These are phyloP conservation scores for Stegastes partitus DNA, from an alignment of 2,113 vertebrate species.

Conservation along the genomic window DNA sequence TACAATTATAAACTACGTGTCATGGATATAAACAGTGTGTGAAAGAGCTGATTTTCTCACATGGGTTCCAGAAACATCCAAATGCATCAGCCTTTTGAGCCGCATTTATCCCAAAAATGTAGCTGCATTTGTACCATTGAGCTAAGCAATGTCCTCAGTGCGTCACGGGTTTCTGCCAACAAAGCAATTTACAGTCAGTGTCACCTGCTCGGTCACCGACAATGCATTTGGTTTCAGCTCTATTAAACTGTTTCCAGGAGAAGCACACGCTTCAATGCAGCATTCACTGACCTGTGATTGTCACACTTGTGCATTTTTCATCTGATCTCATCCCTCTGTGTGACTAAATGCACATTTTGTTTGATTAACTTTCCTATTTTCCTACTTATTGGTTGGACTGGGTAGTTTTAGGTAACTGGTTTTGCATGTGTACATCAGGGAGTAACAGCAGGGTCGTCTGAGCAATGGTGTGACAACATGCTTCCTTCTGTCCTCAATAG, in stretches of 20 bases:
- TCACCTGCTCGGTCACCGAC: constrained; percentile 6
- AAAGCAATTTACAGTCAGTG: constrained; percentile 6
- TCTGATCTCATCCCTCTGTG: too few species aligned
- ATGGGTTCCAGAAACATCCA: neutral
- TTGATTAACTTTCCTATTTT: neutral
- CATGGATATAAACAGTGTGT: neutral
- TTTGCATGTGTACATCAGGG: neutral
- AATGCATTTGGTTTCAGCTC: neutral
- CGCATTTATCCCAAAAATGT: neutral
- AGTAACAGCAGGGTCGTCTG: neutral
- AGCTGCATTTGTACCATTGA: neutral
- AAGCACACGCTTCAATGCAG: neutral
- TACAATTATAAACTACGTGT: neutral
- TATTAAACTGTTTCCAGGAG: neutral
- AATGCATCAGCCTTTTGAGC: neutral
- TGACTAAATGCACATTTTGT: neutral
- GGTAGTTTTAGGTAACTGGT: neutral
- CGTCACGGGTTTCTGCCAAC: constrained; percentile 11
- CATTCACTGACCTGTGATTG: neutral
- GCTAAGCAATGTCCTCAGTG: neutral
- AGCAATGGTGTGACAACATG: constrained; percentile 17
- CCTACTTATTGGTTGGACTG: neutral
- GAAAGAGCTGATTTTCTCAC: neutral
- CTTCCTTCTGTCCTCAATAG: constrained; percentile 65
- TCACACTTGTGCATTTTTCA: neutral